Percentiles rank a stretch among this genome's conserved stretches.
These are phyloP conservation scores for Melipona beecheii DNA, from an alignment of 2,888 invertebrate genomes.

Conservation along the genomic window DNA sequence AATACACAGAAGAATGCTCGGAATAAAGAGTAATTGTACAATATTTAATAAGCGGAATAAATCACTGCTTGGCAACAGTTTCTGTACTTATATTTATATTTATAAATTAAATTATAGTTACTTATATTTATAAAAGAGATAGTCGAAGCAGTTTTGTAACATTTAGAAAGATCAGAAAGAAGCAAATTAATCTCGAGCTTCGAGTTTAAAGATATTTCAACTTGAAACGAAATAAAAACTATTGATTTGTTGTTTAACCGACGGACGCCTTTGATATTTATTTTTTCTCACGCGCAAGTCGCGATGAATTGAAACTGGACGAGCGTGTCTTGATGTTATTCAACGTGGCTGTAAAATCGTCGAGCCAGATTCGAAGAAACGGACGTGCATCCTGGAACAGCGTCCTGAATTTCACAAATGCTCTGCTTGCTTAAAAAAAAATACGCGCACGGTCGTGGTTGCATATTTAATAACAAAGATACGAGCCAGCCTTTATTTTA, in stretches of 20 bases:
- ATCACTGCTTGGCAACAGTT: no score
- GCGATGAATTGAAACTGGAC: not conserved
- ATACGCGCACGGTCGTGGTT: not conserved
- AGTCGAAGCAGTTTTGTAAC: no score
- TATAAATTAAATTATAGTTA: no score
- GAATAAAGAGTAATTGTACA: no score
- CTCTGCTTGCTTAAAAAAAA: not conserved
- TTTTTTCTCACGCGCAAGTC: no score
- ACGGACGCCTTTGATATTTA: not conserved
- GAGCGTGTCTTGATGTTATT: not conserved
- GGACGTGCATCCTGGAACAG: not conserved
- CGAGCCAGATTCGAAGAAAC: not conserved
- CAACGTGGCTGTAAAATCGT: not conserved
- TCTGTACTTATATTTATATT: no score
- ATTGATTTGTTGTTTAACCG: no score
- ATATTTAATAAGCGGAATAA: no score
- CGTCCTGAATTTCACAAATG: not conserved
- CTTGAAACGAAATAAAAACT: not conserved
- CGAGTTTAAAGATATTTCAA: not conserved
- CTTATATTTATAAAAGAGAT: no score
- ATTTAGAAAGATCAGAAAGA: no score
- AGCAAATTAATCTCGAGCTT: not conserved
- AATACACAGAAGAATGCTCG: no score
- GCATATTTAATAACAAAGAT: constrained; percentile 18
- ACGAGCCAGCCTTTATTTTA: constrained; percentile 10